These are phyloP conservation scores for Stylophora pistillata DNA, from an alignment of 64 coral and sea anemone genomes.

Conservation along the genomic window DNA sequence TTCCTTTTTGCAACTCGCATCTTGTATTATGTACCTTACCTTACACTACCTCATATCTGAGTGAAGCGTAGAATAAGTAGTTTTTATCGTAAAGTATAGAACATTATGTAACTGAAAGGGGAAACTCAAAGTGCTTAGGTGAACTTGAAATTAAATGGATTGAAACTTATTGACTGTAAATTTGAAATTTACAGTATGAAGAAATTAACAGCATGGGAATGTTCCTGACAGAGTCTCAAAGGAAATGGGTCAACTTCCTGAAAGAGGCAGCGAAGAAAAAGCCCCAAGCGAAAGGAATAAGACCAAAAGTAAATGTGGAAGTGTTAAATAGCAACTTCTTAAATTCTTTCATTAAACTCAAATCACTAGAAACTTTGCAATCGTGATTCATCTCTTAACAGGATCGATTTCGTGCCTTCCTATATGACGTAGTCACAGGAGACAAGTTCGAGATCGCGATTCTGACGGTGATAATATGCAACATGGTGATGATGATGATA, in stretches of 20 bases:
- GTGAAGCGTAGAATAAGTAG: too few relatives aligned
- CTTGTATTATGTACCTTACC: too few relatives aligned
- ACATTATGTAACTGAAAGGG: too few relatives aligned
- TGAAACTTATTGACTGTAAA: too few relatives aligned
- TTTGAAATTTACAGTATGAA: constrained; percentile 66
- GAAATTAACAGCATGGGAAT: constrained; percentile 87
- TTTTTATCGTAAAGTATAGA: too few relatives aligned
- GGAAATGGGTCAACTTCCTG: constrained; percentile 88
- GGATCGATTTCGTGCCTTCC: constrained; percentile 42
- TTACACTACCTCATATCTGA: too few relatives aligned
- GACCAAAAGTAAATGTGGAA: constrained; percentile 32
- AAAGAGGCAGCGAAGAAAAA: constrained; percentile 84
- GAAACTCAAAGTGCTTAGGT: too few relatives aligned
- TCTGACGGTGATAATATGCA: constrained; percentile 61
- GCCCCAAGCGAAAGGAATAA: constrained; percentile 21
- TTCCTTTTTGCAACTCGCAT: too few relatives aligned
- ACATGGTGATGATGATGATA: constrained; percentile 83
- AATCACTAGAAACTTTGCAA: not conserved
- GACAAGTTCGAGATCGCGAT: constrained; percentile 76
- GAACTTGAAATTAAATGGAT: too few relatives aligned
- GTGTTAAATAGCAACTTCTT: not conserved
- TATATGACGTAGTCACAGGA: constrained; percentile 68
- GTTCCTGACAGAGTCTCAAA: constrained; percentile 77
- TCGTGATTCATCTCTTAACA: not conserved
- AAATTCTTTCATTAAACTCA: not conserved